A percentile compares a stretch with the other conserved stretches of the same genome.
Evolutionary conservation across 2,888 invertebrate genomes (phyloP).

Genomic region (Allacma fusca): DNA sequence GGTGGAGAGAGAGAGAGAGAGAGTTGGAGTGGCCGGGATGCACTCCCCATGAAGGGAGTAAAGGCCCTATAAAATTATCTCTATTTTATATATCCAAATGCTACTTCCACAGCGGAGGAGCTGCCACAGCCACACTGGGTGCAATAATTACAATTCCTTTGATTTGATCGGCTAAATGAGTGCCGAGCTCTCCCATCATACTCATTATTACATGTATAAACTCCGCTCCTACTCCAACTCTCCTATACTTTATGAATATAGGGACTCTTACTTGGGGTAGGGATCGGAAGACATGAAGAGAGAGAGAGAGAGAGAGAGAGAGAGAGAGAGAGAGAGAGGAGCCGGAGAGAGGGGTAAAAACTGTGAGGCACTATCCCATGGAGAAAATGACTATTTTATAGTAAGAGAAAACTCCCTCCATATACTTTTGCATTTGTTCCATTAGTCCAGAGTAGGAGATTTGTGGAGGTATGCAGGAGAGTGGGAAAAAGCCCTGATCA

Average conservation of each 20-base stretch:
- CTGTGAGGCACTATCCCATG: constrained; percentile 22
- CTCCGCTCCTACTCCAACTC: constrained; percentile 11
- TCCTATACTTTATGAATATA: neutral
- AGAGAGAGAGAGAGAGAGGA: neutral
- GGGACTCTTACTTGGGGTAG: neutral
- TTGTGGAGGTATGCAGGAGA: neutral
- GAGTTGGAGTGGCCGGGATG: neutral
- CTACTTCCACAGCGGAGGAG: neutral
- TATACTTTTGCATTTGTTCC: too few species aligned
- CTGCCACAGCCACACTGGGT: constrained; percentile 39
- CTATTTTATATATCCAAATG: neutral
- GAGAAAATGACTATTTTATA: neutral
- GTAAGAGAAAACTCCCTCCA: neutral
- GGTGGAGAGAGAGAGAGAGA: constrained; percentile 2
- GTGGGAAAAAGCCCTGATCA: neutral
- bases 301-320: too few species aligned
- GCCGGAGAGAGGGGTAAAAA: constrained; percentile 37
- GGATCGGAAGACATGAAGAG: neutral
- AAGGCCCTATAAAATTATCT: constrained; percentile 16
- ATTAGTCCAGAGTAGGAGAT: too few species aligned
- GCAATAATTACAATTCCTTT: constrained; percentile 53
- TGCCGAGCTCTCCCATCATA: constrained; percentile 37
- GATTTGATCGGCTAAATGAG: constrained; percentile 52
- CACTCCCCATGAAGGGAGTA: constrained; percentile 12
- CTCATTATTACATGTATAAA: constrained; percentile 35